Evolutionary conservation across 2,113 vertebrate genomes (phyloP).

Genomic region (Amphiprion ocellaris): DNA sequence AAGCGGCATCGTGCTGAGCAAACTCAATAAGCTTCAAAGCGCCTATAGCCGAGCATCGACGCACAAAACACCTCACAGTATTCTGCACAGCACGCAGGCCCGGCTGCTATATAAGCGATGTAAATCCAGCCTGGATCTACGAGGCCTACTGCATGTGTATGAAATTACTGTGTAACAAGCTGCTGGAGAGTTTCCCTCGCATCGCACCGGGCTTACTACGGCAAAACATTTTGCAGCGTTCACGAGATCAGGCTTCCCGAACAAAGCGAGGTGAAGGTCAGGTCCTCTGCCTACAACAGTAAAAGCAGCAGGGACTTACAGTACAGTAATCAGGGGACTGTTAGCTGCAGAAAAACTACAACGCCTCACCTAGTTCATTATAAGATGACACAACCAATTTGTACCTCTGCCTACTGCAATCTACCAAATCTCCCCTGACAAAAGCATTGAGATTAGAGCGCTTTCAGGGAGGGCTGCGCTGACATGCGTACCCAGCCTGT

Average conservation of each 20-base stretch:
- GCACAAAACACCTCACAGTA: conserved; percentile 25
- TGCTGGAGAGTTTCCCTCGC: conserved; percentile 11
- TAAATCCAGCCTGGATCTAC: conserved; percentile 24
- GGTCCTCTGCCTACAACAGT: conserved; percentile 47
- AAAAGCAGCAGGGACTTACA: conserved; percentile 73
- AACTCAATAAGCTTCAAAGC: conserved; percentile 61
- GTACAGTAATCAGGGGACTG: conserved; percentile 83
- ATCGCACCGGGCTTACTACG: conserved; percentile 15
- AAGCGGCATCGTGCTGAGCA: conserved; percentile 67
- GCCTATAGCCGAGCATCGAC: conserved; percentile 44
- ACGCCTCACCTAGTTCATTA: conserved; percentile 87
- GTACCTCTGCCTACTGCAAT: conserved; percentile 85
- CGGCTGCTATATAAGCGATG: conserved; percentile 9
- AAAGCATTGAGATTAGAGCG: conserved; percentile 87
- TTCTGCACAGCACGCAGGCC: conserved; percentile 43
- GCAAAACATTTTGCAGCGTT: conserved; percentile 55
- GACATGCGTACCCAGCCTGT: conserved; percentile 81
- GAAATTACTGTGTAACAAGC: conserved; percentile 14
- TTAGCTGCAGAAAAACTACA: conserved; percentile 84
- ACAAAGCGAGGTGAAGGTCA: conserved; percentile 68
- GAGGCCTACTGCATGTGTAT: background rate
- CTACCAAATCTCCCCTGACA: conserved; percentile 88
- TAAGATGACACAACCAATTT: conserved; percentile 89
- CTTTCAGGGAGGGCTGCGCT: conserved; percentile 79
- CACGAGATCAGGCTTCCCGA: conserved; percentile 45